Evolutionary conservation across 2,888 invertebrate species (phyloP).

Genomic region (Nephrotoma appendiculata): DNA sequence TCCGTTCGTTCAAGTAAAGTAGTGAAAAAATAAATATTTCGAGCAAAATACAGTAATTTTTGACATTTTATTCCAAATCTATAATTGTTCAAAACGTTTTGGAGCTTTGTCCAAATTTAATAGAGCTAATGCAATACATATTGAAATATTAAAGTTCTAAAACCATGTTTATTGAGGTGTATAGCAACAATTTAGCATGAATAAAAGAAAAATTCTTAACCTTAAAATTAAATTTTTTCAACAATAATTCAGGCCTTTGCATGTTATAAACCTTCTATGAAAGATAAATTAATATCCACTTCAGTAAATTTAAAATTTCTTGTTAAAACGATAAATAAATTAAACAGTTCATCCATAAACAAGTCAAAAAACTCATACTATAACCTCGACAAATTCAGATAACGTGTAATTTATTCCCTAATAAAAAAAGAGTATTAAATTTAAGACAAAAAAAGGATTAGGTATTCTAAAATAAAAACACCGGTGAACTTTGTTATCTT

Average conservation of each 20-base stretch:
- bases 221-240: neutral
- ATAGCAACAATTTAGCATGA: too few species aligned
- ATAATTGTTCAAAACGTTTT: too few species aligned
- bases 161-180: neutral
- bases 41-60: too few species aligned
- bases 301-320: neutral
- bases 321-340: neutral
- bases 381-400: neutral
- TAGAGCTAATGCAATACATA: too few species aligned
- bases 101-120: too few species aligned
- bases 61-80: too few species aligned
- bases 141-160: neutral
- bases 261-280: neutral
- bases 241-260: neutral
- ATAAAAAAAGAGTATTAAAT: neutral
- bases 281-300: neutral
- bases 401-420: neutral
- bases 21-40: too few species aligned
- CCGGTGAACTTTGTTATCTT: neutral
- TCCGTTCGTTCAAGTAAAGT: too few species aligned
- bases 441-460: neutral
- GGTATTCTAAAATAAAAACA: neutral
- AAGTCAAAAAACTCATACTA: neutral
- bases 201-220: neutral
- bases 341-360: neutral